Evolutionary conservation across 2,888 invertebrate genomes (phyloP).

Genomic region (Elegia similella): DNA sequence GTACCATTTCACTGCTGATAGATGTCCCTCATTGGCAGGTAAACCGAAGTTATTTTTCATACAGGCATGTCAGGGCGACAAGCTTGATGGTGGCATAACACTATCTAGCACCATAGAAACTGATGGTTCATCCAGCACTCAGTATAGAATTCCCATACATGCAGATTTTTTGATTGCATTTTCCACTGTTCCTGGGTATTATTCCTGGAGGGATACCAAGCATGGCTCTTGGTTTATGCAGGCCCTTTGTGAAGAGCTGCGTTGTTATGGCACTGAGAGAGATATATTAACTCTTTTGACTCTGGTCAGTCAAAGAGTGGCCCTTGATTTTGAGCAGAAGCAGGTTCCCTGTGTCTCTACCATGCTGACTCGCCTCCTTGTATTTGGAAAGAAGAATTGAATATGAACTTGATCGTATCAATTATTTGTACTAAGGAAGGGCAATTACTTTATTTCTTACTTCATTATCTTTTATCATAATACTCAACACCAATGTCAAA

Average conservation of each 20-base stretch:
- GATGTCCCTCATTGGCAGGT: conserved; percentile 92
- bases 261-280: conserved; percentile 85
- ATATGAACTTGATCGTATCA: neutral
- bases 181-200: conserved; percentile 96
- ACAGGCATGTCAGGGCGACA: conserved; percentile 97
- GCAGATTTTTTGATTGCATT: conserved; percentile 97
- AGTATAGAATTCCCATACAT: conserved; percentile 93
- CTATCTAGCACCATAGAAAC: conserved; percentile 86
- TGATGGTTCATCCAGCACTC: conserved; percentile 85
- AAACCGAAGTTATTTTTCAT: conserved; percentile 90
- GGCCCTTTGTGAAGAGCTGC: conserved; percentile 91
- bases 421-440: neutral
- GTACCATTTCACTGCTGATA: conserved; percentile 89
- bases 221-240: conserved; percentile 99
- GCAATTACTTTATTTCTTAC: neutral
- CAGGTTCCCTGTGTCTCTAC: no score
- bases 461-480: neutral
- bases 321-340: conserved; percentile 94
- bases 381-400: conserved; percentile 80
- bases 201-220: conserved; percentile 96
- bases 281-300: conserved; percentile 94
- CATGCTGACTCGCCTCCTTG: conserved; percentile 86
- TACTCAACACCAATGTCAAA: conserved; percentile 1
- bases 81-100: conserved; percentile 89
- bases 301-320: conserved; percentile 91